Evolutionary conservation across 2,797 vertebrate genomes (phyloP), one percentile per base, ranked within the genome.

Genomic region (Anableps anableps): DNA sequence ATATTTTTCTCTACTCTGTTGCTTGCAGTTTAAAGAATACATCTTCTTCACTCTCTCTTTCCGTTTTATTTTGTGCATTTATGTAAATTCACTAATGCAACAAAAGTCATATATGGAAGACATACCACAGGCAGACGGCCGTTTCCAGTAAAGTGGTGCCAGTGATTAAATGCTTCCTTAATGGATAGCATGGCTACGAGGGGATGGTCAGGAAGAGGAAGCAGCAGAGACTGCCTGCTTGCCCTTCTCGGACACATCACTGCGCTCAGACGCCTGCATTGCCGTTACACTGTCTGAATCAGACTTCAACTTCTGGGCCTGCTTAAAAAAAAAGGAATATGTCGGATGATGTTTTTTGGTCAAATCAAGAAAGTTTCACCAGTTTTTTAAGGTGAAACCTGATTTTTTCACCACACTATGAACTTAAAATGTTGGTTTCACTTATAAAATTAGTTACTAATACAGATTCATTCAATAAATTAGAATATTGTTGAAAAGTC

Each of bases 91-190:
- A 74, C 74, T 64, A 36, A 53, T 68, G 72, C 55, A 58, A 47
- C 66, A 50, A 31, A 60, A 72, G 41, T 10, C 21, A 13, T n/a
- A 74, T 31, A 60, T 68, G 26, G 68, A 64, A 66, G 60, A 71
- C 51, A 50, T 23, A 75, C 38, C 53, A 80, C 51, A 85, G 74
- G 82, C 82, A 88, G 90, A 91, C 89, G 90, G 85, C 80, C 87
- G 87, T 85, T 93, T 92, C 91, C 91, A 89, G 91, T 91, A 93
- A 94, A 92, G 64, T 91, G 91, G 86, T 90, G 90, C 92, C 64
- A 93, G 90, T 92, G 93, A 94, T 93, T 92, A 95, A 95, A 94
- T 91, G 91, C 87, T 85, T 90, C 88, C 60, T 90, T 94, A 94
- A 95, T 94, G 94, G 92, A 95, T 83, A 89, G 87, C 77, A 82